A percentile compares a stretch with the other conserved stretches of the same genome.
These are phyloP conservation scores for Yponomeuta sedellus DNA, from an alignment of 2,888 invertebrate species.

Conservation along the genomic window DNA sequence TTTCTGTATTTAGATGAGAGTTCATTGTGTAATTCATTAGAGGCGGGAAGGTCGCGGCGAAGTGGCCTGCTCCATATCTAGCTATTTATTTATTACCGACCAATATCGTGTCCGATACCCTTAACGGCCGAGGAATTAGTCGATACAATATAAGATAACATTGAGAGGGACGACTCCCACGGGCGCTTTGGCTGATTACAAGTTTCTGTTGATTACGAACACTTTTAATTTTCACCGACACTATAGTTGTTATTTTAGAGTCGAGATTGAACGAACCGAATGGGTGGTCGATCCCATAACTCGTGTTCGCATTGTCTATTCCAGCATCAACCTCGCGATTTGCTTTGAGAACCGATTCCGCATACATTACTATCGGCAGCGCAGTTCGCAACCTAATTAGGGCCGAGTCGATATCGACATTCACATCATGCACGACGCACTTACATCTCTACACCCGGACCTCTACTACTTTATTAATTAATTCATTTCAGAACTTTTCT, in stretches of 20 bases:
- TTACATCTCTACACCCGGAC: not conserved
- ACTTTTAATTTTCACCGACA: not conserved
- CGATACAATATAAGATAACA: conserved; percentile 48
- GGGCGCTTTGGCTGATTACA: not conserved
- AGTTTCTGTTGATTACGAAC: not conserved
- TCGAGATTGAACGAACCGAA: conserved; percentile 22
- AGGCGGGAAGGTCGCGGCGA: conserved; percentile 60
- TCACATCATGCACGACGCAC: conserved; percentile 37
- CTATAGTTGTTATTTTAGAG: not conserved
- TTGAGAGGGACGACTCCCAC: not conserved
- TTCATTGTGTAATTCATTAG: conserved; percentile 77
- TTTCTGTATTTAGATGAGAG: conserved; percentile 77
- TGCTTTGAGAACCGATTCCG: conserved; percentile 68
- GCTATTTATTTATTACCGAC: conserved; percentile 69
- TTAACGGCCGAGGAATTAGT: conserved; percentile 64
- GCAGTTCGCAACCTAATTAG: conserved; percentile 63
- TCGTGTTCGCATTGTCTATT: conserved; percentile 69
- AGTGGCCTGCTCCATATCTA: conserved; percentile 68
- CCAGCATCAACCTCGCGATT: conserved; percentile 73
- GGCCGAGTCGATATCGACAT: conserved; percentile 62
- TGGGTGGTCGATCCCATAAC: conserved; percentile 68
- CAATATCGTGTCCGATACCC: conserved; percentile 65
- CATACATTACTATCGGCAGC: conserved; percentile 62
- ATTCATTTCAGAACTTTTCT: not conserved
- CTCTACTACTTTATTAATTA: not conserved